Evolutionary conservation across 1,140 invertebrate species (phyloP).

Genomic region (Aphelinus certus): DNA sequence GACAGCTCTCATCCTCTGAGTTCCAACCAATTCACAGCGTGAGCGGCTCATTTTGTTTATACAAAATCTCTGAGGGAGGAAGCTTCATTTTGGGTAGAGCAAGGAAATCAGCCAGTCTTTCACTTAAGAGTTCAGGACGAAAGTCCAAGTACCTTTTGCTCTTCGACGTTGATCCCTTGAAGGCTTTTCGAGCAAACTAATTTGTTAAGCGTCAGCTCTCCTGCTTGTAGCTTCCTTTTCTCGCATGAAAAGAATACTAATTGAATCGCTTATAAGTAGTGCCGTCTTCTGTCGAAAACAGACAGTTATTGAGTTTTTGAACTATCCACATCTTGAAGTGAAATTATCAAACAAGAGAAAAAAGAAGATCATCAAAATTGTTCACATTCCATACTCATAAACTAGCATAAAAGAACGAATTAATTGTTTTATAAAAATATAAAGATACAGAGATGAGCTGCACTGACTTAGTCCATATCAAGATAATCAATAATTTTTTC

Average conservation of each 20-base stretch:
- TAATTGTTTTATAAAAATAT: too few species aligned
- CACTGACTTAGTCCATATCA: too few species aligned
- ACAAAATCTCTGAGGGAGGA: constrained; percentile 3
- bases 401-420: too few species aligned
- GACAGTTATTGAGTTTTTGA: too few species aligned
- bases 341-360: too few species aligned
- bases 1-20: not conserved
- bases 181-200: not conserved
- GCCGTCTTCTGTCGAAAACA: not conserved
- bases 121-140: not conserved
- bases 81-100: not conserved
- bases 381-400: too few species aligned
- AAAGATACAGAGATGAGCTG: too few species aligned
- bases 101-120: too few species aligned
- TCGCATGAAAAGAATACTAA: not conserved
- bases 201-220: constrained; percentile 8
- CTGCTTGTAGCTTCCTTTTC: not conserved
- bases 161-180: not conserved
- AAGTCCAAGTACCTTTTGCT: not conserved
- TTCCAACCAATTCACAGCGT: not conserved
- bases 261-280: not conserved
- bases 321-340: too few species aligned
- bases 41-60: not conserved
- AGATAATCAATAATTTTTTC: too few species aligned
- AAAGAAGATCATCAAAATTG: too few species aligned